phyloP scores from a whole-genome alignment of 2,113 vertebrate species.

The Eulemur macaco region DNA sequence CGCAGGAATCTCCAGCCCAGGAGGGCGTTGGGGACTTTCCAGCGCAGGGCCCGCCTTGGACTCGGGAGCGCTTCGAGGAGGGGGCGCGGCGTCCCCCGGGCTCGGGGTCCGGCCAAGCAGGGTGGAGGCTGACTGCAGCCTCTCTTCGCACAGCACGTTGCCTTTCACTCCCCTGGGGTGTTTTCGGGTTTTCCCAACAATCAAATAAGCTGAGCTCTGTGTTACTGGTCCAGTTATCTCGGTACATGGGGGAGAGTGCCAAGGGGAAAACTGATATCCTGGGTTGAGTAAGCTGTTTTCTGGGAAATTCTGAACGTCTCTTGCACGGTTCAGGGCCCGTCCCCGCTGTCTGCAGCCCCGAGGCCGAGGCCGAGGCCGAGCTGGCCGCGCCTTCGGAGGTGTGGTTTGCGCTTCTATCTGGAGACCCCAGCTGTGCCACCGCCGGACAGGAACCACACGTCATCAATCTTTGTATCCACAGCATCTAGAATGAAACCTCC shows the following conservation, averaged over 20 bases:
- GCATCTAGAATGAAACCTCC: neutral
- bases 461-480: neutral
- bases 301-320: constrained; percentile 12
- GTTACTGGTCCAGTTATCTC: neutral
- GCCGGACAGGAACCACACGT: neutral
- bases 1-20: neutral
- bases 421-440: neutral
- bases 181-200: neutral
- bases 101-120: rapidly evolving
- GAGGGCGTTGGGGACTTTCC: neutral
- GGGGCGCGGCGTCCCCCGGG: rapidly evolving
- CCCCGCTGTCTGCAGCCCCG: neutral
- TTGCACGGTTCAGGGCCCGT: neutral
- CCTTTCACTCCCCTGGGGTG: neutral
- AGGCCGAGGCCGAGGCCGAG: too few relatives aligned
- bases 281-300: neutral
- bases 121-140: rapidly evolving
- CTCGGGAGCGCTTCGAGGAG: rapidly evolving
- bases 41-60: neutral
- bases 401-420: neutral
- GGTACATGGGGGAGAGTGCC: neutral
- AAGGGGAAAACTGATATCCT: constrained; percentile 10
- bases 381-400: neutral
- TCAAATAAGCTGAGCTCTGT: neutral
- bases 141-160: neutral